phyloP scores from a whole-genome alignment of 1,140 invertebrate genomes.

The Adelges cooleyi region DNA sequence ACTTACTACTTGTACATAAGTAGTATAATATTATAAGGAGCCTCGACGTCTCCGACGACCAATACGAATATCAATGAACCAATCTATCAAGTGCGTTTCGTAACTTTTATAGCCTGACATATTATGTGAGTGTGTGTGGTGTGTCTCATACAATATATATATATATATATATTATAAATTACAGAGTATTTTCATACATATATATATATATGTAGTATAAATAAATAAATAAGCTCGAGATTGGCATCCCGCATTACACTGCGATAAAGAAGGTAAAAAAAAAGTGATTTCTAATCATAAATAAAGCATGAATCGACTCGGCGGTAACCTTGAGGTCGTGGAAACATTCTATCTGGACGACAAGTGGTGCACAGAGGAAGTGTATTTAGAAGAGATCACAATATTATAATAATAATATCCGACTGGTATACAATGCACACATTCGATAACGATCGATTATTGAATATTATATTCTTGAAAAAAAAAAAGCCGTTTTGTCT shows the following conservation, averaged over 20 bases:
- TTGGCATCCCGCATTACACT: conserved; percentile 18
- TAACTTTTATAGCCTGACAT: conserved; percentile 13
- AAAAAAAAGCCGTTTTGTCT: too few relatives aligned
- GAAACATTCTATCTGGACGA: background rate
- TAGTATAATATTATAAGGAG: too few relatives aligned
- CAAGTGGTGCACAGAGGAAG: background rate
- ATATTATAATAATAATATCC: too few relatives aligned
- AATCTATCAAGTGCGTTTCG: conserved; percentile 21
- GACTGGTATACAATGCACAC: background rate
- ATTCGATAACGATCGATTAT: conserved; percentile 17
- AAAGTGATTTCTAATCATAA: conserved; percentile 28
- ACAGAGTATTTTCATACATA: too few relatives aligned
- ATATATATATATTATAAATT: background rate
- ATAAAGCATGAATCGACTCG: conserved; percentile 22
- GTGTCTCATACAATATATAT: background rate
- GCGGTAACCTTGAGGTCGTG: conserved; percentile 2
- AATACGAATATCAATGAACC: conserved; percentile 23
- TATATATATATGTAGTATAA: background rate
- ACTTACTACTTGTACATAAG: too few relatives aligned
- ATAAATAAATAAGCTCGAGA: background rate
- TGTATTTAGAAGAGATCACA: background rate
- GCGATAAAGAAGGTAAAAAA: background rate
- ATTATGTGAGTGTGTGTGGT: too few relatives aligned
- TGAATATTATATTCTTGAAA: conserved; percentile 5
- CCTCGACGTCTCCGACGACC: background rate